These are phyloP conservation scores for Acropora tenuis DNA, from an alignment of 64 coral and sea anemone species.

Conservation along the genomic window DNA sequence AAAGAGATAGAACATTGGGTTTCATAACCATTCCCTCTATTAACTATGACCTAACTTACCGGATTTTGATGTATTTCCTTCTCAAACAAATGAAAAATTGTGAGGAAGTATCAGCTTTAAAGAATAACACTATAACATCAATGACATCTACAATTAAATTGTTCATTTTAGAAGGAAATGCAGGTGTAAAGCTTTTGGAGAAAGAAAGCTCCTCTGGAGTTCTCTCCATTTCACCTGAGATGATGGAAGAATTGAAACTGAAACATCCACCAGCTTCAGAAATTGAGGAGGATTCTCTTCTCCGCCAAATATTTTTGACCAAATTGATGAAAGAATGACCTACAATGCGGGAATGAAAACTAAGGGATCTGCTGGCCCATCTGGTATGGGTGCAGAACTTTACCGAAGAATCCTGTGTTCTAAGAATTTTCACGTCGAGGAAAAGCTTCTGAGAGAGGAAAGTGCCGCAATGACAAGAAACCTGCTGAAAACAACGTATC, in stretches of 20 bases:
- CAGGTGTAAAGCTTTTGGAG: not conserved
- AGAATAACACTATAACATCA: constrained; percentile 7
- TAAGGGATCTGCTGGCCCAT: not conserved
- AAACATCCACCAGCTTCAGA: constrained; percentile 21
- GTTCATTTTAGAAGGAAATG: constrained; percentile 18
- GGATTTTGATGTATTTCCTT: constrained; percentile 24
- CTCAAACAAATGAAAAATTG: not conserved
- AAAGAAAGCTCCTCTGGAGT: not conserved
- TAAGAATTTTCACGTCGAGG: not conserved
- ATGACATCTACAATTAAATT: constrained; percentile 16
- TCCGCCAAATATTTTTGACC: not conserved
- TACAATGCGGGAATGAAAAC: not conserved
- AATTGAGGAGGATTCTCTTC: not conserved
- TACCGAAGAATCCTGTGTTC: too few relatives aligned
- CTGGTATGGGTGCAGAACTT: too few relatives aligned
- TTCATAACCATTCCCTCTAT: too few relatives aligned
- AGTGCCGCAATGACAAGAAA: not conserved
- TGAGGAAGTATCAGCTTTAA: constrained; percentile 2
- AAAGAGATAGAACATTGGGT: too few relatives aligned
- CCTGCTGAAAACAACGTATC: constrained; percentile 8
- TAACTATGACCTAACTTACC: constrained; percentile 27
- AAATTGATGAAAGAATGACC: constrained; percentile 3
- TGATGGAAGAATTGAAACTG: not conserved
- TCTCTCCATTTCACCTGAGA: not conserved
- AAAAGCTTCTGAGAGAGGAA: constrained; percentile 35